phyloP scores from a whole-genome alignment of 2,797 vertebrate species.

The Pyrocephalus nanus region DNA sequence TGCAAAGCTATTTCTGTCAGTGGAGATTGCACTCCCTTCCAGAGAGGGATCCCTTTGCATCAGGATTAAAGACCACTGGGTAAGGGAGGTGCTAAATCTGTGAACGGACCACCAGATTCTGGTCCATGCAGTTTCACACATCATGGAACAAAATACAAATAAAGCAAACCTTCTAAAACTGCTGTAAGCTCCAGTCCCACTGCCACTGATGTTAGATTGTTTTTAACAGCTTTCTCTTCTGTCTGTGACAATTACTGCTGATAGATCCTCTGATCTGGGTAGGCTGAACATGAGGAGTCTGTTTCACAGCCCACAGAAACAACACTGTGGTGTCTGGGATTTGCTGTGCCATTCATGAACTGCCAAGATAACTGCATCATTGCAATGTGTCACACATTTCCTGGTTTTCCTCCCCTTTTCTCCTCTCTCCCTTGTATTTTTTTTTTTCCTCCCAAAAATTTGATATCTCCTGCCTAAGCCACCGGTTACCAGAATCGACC shows the following conservation, averaged over 20 bases:
- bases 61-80: neutral
- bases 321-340: neutral
- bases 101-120: neutral
- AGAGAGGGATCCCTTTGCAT: neutral
- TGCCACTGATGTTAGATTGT: neutral
- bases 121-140: neutral
- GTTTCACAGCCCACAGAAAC: slow-evolving; percentile 15
- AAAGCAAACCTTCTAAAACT: neutral
- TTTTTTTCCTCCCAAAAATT: slow-evolving; percentile 24
- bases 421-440: neutral
- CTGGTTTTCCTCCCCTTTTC: neutral
- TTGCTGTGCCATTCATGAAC: slow-evolving; percentile 38
- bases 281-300: slow-evolving; percentile 3
- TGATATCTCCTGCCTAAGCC: slow-evolving; percentile 2
- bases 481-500: neutral
- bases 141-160: neutral
- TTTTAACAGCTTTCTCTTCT: neutral
- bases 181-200: neutral
- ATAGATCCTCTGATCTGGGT: slow-evolving; percentile 6
- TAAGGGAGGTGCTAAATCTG: neutral
- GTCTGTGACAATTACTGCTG: neutral
- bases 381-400: neutral
- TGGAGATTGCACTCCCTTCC: neutral
- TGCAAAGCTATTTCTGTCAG: neutral
- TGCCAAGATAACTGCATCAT: slow-evolving; percentile 25